Percentiles rank a stretch among this genome's conserved stretches.
Evolutionary conservation across 35 echinoderm and acorn worm genomes (phyloP).

Genomic region (Heliocidaris erythrogramma): DNA sequence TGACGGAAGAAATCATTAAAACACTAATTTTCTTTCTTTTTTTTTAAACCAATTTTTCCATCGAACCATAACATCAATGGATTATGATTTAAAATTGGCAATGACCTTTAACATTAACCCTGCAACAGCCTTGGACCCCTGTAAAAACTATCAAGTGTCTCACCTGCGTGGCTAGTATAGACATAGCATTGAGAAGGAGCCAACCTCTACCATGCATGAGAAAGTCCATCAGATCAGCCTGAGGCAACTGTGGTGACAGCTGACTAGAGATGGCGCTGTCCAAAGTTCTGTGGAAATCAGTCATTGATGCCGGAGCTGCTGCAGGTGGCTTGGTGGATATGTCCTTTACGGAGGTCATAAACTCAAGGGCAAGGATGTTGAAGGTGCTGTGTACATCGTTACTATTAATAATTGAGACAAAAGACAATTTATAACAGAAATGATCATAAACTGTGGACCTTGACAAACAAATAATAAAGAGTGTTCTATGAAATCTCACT

Average conservation of each 20-base stretch:
- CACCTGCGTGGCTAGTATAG: conserved; percentile 81
- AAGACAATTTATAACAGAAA: background rate
- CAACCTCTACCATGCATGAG: conserved; percentile 86
- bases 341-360: conserved; percentile 85
- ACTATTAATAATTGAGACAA: conserved; percentile 37
- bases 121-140: no score
- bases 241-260: background rate
- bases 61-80: no score
- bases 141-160: background rate
- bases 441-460: background rate
- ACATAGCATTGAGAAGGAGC: conserved; percentile 81
- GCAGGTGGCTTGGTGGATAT: conserved; percentile 37
- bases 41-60: no score
- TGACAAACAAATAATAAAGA: no score
- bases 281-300: background rate
- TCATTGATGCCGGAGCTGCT: background rate
- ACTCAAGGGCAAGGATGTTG: conserved; percentile 79
- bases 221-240: conserved; percentile 67
- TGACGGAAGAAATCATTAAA: no score
- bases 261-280: conserved; percentile 24
- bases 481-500: no score
- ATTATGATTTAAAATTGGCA: no score
- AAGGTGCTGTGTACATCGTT: conserved; percentile 92
- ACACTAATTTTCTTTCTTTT: no score
- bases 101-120: no score